Evolutionary conservation across 2,113 vertebrate genomes (phyloP).

Genomic region (Pseudopipra pipra): DNA sequence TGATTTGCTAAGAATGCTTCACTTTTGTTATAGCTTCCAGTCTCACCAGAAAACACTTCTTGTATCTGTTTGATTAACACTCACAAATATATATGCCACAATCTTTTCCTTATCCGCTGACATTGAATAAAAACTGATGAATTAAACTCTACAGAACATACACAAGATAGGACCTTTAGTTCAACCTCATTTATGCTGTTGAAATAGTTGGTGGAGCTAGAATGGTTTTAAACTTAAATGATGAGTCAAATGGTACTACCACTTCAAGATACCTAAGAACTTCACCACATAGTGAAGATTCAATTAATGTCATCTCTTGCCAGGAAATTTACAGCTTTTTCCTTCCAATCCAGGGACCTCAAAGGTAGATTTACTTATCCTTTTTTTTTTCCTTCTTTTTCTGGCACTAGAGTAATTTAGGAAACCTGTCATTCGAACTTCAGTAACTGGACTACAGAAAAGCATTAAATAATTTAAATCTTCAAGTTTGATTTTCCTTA

Average conservation of each 20-base stretch:
- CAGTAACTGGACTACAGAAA: not conserved
- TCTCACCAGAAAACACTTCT: not conserved
- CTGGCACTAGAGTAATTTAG: not conserved
- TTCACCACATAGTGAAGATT: not conserved
- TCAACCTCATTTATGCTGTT: not conserved
- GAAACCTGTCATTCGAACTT: not conserved
- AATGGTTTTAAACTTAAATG: not conserved
- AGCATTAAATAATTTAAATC: not conserved
- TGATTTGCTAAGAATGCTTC: not conserved
- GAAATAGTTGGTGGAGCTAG: not conserved
- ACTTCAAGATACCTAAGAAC: not conserved
- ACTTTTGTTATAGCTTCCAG: not conserved
- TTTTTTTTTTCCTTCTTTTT: not conserved
- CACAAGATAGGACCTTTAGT: not conserved
- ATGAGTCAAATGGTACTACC: not conserved
- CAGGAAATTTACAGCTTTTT: not conserved
- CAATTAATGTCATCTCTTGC: not conserved
- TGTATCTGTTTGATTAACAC: not conserved
- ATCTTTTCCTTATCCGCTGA: not conserved
- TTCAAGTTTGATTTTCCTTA: not conserved
- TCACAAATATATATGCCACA: not conserved
- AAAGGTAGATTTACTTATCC: not conserved
- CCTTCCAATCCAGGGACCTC: not conserved
- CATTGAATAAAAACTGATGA: not conserved
- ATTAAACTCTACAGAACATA: not conserved